Conservation (phyloP, 1,140 invertebrate genomes). For the Drosophila fuyamai region DNA sequence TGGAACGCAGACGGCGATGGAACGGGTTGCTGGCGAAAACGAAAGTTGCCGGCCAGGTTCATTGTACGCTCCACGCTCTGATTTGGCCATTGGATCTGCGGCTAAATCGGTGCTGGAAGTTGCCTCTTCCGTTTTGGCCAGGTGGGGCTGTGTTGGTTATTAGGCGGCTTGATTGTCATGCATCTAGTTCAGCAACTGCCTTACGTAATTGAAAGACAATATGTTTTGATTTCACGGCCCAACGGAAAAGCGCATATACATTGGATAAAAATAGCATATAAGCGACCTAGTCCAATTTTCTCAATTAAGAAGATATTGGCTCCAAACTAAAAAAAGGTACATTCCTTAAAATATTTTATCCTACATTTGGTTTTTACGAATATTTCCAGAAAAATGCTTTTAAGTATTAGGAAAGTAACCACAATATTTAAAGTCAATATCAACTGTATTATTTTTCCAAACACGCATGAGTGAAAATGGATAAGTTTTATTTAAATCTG, state of each 20-base stretch:
- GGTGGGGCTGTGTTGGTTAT: conserved; percentile 43
- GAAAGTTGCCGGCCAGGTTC: conserved; percentile 71
- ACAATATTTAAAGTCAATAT: too few relatives aligned
- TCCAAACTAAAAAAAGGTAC: too few relatives aligned
- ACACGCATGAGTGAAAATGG: too few relatives aligned
- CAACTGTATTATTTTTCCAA: too few relatives aligned
- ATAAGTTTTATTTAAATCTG: background rate
- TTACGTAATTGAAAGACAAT: conserved; percentile 47
- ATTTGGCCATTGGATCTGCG: conserved; percentile 29
- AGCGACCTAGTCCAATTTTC: conserved; percentile 4
- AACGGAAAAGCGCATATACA: background rate
- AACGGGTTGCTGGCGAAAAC: conserved; percentile 67
- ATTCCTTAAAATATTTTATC: too few relatives aligned
- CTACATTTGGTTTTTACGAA: too few relatives aligned
- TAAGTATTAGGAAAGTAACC: too few relatives aligned
- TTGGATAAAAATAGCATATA: conserved; percentile 28
- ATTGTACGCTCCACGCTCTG: conserved; percentile 51
- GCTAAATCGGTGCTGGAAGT: conserved; percentile 28
- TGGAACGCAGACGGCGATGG: conserved; percentile 49
- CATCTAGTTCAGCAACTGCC: conserved; percentile 43
- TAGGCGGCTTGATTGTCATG: conserved; percentile 67
- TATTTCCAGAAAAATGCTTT: too few relatives aligned
- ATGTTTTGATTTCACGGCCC: conserved; percentile 22
- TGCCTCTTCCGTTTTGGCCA: conserved; percentile 71
- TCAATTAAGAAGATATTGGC: too few relatives aligned